Evolutionary conservation across 2,888 invertebrate genomes (phyloP).

Genomic region (Lasius fuliginosus): DNA sequence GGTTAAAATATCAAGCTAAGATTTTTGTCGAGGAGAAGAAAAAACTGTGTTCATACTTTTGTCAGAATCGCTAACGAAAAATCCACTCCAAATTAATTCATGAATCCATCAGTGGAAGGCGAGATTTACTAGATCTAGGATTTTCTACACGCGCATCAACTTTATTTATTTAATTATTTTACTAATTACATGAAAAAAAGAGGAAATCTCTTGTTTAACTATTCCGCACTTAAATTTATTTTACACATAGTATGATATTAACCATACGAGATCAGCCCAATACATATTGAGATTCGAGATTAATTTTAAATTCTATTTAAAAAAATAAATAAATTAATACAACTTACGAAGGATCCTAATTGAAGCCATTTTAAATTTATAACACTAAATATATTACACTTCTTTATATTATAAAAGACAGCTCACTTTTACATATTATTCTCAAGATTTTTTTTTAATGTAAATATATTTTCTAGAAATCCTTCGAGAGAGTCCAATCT

Average conservation of each 20-base stretch:
- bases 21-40: background rate
- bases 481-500: background rate
- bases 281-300: too few species aligned
- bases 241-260: too few species aligned
- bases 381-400: too few species aligned
- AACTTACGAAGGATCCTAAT: background rate
- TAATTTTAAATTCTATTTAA: too few species aligned
- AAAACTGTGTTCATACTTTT: background rate
- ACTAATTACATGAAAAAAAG: background rate
- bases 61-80: background rate
- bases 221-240: too few species aligned
- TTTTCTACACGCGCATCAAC: background rate
- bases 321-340: too few species aligned
- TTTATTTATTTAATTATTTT: constrained; percentile 10
- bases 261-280: too few species aligned
- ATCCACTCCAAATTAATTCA: background rate
- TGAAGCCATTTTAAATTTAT: background rate
- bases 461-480: background rate
- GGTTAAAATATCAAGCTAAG: background rate
- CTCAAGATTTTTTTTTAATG: background rate
- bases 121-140: background rate
- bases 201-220: background rate
- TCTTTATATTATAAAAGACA: background rate
- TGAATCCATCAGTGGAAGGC: background rate
- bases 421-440: background rate